Percentiles rank a stretch among this genome's conserved stretches.
Conservation (phyloP, 2,888 invertebrate genomes). For the Melangyna quadrimaculata region DNA sequence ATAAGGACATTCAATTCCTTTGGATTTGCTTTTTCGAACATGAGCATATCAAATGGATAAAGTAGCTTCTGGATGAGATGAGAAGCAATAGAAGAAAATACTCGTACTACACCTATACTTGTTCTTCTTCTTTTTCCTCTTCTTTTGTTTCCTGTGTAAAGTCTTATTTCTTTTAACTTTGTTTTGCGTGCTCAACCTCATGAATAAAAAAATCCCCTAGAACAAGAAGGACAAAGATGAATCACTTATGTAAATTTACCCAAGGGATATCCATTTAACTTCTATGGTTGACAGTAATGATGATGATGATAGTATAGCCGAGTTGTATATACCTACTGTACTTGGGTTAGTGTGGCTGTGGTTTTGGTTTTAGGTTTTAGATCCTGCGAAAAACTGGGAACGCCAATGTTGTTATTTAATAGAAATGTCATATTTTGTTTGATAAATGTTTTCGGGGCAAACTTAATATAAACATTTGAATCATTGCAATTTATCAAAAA, state of each 20-base stretch:
- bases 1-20: constrained; percentile 2
- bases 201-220: constrained; percentile 35
- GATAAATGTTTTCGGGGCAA: constrained; percentile 1
- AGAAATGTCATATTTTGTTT: constrained; percentile 28
- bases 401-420: constrained; percentile 22
- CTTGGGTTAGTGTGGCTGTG: background rate
- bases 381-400: background rate
- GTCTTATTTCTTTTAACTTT: constrained; percentile 3
- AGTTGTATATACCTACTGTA: background rate
- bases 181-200: constrained; percentile 25
- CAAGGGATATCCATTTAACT: constrained; percentile 44
- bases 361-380: background rate
- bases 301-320: constrained; percentile 12
- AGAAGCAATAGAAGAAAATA: constrained; percentile 18
- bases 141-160: background rate
- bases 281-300: constrained; percentile 43
- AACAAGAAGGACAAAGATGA: constrained; percentile 53
- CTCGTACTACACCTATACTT: background rate
- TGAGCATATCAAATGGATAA: constrained; percentile 29
- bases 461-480: background rate
- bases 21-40: constrained; percentile 7
- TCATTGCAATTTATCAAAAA: constrained; percentile 5
- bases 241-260: constrained; percentile 65
- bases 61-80: constrained; percentile 6
- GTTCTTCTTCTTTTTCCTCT: background rate